Percentiles rank a stretch among this genome's conserved stretches.
Evolutionary conservation across 2,113 vertebrate genomes (phyloP).

Genomic region (Phrynosoma blainvillii): DNA sequence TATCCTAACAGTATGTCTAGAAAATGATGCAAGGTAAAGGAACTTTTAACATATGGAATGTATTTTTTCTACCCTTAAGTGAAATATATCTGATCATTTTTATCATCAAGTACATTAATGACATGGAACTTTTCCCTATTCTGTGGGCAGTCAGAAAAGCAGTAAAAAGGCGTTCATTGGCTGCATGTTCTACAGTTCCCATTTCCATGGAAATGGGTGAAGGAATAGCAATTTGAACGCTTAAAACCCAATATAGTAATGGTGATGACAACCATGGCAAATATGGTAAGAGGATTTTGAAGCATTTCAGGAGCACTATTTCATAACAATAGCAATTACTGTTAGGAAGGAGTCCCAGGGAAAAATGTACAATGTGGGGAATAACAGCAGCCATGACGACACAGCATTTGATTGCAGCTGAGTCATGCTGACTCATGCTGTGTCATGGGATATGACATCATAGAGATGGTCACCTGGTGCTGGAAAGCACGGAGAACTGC

Average conservation of each 20-base stretch:
- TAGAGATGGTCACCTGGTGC: too few relatives aligned
- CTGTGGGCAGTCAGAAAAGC: slow-evolving; percentile 51
- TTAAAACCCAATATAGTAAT: slow-evolving; percentile 44
- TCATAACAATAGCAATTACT: not conserved
- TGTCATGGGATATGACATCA: too few relatives aligned
- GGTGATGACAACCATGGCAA: not conserved
- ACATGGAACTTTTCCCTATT: slow-evolving; percentile 56
- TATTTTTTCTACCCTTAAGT: not conserved
- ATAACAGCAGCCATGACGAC: too few relatives aligned
- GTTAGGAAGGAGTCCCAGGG: too few relatives aligned
- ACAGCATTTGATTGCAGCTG: too few relatives aligned
- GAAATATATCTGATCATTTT: slow-evolving; percentile 35
- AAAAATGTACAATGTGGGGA: too few relatives aligned
- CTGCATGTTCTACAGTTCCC: slow-evolving; percentile 19
- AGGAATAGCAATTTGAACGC: slow-evolving; percentile 39
- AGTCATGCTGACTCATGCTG: too few relatives aligned
- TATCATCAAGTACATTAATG: slow-evolving; percentile 44
- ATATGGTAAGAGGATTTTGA: slow-evolving; percentile 46
- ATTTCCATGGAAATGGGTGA: slow-evolving; percentile 64
- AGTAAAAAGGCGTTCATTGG: slow-evolving; percentile 58
- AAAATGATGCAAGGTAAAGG: not conserved
- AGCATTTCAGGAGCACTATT: slow-evolving; percentile 31
- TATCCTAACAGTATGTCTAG: not conserved
- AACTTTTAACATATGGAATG: not conserved
- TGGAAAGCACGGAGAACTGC: too few relatives aligned